Conservation (phyloP, 2,888 invertebrate genomes). For the Stenoptilia bipunctidactyla region DNA sequence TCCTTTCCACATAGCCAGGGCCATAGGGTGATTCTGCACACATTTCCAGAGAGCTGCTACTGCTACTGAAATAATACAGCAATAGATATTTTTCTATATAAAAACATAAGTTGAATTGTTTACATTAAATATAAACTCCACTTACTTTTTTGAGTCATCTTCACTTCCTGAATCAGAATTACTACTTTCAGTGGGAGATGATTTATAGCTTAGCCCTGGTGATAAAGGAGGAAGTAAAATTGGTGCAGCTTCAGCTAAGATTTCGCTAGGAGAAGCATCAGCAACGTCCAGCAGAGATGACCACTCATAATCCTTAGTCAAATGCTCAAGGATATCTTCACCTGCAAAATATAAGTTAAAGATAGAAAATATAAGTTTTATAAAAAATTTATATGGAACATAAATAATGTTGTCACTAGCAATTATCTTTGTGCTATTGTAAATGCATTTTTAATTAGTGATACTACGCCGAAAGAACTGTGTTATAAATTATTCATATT, state of each 20-base stretch:
- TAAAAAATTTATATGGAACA: too few species aligned
- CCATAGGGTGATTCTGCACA: conserved; percentile 41
- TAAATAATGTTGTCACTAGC: too few species aligned
- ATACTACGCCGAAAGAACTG: too few species aligned
- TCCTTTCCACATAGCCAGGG: conserved; percentile 41
- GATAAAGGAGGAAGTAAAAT: conserved; percentile 47
- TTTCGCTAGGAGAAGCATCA: conserved; percentile 62
- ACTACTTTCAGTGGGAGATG: conserved; percentile 47
- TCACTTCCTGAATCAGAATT: conserved; percentile 61
- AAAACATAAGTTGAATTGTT: background rate
- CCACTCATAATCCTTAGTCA: conserved; percentile 53
- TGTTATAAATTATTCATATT: too few species aligned
- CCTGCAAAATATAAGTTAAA: too few species aligned
- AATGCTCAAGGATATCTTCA: conserved; percentile 54
- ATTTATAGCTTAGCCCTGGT: conserved; percentile 43
- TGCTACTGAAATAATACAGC: conserved; percentile 14
- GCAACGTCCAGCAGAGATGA: conserved; percentile 51
- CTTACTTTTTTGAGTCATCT: conserved; percentile 61
- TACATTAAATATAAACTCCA: background rate
- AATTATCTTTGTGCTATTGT: too few species aligned
- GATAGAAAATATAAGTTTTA: too few species aligned
- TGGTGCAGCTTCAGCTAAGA: conserved; percentile 58
- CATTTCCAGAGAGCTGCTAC: conserved; percentile 34
- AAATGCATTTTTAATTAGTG: too few species aligned
- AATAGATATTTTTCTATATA: background rate